phyloP scores from a whole-genome alignment of 2,113 vertebrate species.

The Xenopus laevis region DNA sequence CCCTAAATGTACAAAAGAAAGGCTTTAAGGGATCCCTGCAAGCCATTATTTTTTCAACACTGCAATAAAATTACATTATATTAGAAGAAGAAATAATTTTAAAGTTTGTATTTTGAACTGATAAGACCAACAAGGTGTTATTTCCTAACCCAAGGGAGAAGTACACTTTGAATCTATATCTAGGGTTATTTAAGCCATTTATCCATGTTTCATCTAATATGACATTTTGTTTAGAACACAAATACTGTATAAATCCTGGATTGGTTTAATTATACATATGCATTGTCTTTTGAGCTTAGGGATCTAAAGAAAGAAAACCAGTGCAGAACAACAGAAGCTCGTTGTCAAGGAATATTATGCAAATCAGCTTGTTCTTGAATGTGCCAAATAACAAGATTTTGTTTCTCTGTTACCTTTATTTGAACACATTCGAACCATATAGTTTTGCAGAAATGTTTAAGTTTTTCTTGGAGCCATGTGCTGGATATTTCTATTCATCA shows the following conservation, averaged over 20 bases:
- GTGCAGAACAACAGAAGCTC: conserved; percentile 23
- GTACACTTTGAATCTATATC: conserved; percentile 15
- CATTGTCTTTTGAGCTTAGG: conserved; percentile 41
- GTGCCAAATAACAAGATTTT: conserved; percentile 35
- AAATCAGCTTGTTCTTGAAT: conserved; percentile 32
- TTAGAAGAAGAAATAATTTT: no score
- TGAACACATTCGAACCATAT: conserved; percentile 33
- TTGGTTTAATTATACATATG: conserved; percentile 45
- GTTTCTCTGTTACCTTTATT: conserved; percentile 18
- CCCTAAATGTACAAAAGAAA: not conserved
- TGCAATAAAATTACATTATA: conserved; percentile 3
- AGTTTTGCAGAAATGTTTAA: conserved; percentile 19
- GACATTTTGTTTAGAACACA: conserved; percentile 32
- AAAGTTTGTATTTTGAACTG: not conserved
- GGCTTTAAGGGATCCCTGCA: not conserved
- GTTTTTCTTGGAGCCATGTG: conserved; percentile 14
- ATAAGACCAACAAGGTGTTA: not conserved
- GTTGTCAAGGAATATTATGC: conserved; percentile 42
- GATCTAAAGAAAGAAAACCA: conserved; percentile 34
- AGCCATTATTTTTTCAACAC: not conserved
- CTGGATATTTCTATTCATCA: conserved; percentile 16
- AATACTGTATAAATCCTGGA: conserved; percentile 33
- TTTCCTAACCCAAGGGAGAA: not conserved
- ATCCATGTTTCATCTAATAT: conserved; percentile 32
- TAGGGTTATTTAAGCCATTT: not conserved